Conservation (phyloP, 2,888 invertebrate genomes). For the Melikaiella ostensackeni region DNA sequence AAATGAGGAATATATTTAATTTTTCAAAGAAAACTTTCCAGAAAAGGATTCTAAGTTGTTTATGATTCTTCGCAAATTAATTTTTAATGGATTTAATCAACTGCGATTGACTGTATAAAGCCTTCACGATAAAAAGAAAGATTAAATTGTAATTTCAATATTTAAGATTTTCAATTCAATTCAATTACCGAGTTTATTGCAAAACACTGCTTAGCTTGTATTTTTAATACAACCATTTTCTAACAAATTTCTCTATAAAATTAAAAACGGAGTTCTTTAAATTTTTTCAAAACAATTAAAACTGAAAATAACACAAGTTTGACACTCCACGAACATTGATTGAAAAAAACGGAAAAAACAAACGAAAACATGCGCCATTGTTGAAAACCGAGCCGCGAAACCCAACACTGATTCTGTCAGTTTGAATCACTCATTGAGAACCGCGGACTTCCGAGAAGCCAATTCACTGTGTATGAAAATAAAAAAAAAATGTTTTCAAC, state of each 20-base stretch:
- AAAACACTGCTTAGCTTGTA: neutral
- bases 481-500: slow-evolving; percentile 54
- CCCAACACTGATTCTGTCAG: slow-evolving; percentile 5
- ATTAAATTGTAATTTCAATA: neutral
- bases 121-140: neutral
- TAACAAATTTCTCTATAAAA: too few species aligned
- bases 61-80: neutral
- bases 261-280: too few species aligned
- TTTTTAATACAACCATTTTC: too few species aligned
- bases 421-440: slow-evolving; percentile 23
- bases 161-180: neutral
- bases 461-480: slow-evolving; percentile 28
- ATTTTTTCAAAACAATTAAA: too few species aligned
- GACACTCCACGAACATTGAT: neutral
- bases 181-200: neutral
- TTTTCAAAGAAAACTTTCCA: neutral
- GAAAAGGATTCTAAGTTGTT: neutral
- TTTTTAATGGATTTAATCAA: neutral
- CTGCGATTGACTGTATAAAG: neutral
- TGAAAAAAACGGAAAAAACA: neutral
- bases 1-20: neutral
- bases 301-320: neutral
- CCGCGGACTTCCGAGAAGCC: slow-evolving; percentile 37
- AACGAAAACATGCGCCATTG: neutral
- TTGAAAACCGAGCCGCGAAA: slow-evolving; percentile 29